Evolutionary conservation across 2,113 vertebrate genomes (phyloP), one percentile per base, ranked within the genome.

Genomic region (Crotalus horridus): DNA sequence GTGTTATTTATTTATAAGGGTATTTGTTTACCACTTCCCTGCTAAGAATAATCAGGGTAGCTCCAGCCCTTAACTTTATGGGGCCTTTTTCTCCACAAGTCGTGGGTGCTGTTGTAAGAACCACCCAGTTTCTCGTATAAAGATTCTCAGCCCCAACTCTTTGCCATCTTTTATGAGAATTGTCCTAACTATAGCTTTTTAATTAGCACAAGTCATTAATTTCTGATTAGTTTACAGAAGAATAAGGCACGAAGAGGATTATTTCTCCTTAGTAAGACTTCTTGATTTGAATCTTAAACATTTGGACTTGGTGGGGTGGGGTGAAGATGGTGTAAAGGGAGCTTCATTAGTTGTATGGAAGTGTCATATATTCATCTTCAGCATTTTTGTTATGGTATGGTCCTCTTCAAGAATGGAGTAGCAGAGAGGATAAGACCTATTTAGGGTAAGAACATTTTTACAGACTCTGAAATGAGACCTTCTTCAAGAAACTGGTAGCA

Each of bases 101-200:
- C 46, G 4, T 29, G 13, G 24, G 13, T 81, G 2, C 4, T 48
- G 43, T 6, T n/a, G 21, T 3, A 0, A 12, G 20, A 33, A 3
- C 9, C 74, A 24, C 2, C n/a, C 15, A 74, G 74, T 87, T 91
- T 85, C 51, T 85, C 33, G 12, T 59, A 33, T 91, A 11, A 0
- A 88, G 8, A 61, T 53, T 20, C 0, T 89, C 15, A 21, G 24
- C 20, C n/a, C n/a, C 6, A 7, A 88, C 0, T 8, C 39, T 0
- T 93, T 89, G 29, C 53, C 21, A 0, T 85, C 85, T 94, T 95
- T 88, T 39, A 61, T 46, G 55, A 20, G 2, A 13, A n/a, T 13
- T 85, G 93, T 92, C 3, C 93, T 90, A 33, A 9, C 91, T 91
- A 91, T 95, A 93, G n/a, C 1, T 90, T 94, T 87, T 54, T 93